These are phyloP conservation scores for Chascanopsetta lugubris DNA, from an alignment of 2,113 vertebrate species.

Conservation along the genomic window DNA sequence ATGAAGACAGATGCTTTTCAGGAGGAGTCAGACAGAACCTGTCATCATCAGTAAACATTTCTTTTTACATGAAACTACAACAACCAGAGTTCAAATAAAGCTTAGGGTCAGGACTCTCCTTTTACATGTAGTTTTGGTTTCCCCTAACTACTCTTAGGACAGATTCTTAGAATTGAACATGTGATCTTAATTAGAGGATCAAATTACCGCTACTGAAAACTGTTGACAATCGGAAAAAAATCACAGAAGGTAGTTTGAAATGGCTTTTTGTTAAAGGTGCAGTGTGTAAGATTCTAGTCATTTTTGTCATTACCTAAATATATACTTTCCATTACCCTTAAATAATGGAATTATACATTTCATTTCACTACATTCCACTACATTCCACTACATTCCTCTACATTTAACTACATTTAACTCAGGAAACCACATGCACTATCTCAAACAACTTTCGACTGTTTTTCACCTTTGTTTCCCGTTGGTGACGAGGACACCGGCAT, in stretches of 20 bases:
- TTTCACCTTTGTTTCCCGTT: no score
- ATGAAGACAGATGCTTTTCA: conserved; percentile 68
- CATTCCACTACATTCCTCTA: no score
- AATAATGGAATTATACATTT: no score
- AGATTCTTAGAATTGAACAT: neutral
- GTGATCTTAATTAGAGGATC: neutral
- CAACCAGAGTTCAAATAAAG: neutral
- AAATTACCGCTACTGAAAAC: neutral
- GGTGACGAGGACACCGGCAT: no score
- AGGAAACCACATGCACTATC: no score
- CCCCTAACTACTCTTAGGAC: neutral
- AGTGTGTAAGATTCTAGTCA: no score
- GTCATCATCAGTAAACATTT: neutral
- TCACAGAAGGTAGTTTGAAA: neutral
- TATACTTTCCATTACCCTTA: no score
- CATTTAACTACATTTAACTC: no score
- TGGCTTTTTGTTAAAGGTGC: neutral
- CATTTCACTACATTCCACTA: no score
- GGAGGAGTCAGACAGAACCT: conserved; percentile 45
- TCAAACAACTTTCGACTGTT: no score
- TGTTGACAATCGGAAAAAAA: neutral
- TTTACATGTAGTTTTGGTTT: neutral
- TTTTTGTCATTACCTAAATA: no score
- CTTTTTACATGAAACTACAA: neutral
- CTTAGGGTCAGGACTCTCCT: neutral